Percentiles rank a stretch among this genome's conserved stretches.
These are phyloP conservation scores for Siniperca chuatsi DNA, from an alignment of 2,113 vertebrate species.

Conservation along the genomic window DNA sequence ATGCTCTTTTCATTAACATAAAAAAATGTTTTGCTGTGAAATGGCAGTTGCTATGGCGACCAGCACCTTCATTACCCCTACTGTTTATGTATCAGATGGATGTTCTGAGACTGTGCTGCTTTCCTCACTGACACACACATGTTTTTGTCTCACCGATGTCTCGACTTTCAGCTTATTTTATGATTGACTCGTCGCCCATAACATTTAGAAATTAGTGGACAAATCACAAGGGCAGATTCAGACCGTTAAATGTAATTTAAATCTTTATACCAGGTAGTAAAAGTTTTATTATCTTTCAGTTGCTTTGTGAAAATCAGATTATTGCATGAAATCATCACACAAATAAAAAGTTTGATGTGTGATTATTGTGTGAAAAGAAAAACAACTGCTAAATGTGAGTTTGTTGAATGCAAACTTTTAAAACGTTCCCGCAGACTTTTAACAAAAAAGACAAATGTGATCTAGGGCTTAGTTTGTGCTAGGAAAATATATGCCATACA, in stretches of 20 bases:
- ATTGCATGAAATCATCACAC: too few relatives aligned
- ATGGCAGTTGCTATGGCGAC: conserved; percentile 38
- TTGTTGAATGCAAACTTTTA: too few relatives aligned
- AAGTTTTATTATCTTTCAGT: neutral
- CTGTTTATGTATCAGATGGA: neutral
- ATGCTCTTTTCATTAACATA: conserved; percentile 19
- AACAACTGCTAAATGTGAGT: too few relatives aligned
- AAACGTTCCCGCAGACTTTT: too few relatives aligned
- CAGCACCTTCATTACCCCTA: neutral
- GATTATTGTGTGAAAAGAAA: too few relatives aligned
- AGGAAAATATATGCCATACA: too few relatives aligned
- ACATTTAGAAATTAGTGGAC: neutral
- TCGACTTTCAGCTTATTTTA: neutral
- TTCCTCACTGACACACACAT: neutral
- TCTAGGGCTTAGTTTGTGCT: too few relatives aligned
- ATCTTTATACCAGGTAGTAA: neutral
- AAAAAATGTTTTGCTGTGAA: conserved; percentile 8
- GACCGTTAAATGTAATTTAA: neutral
- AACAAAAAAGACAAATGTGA: too few relatives aligned
- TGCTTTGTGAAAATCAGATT: neutral
- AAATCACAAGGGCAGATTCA: neutral
- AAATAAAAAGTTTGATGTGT: neutral
- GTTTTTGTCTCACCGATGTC: neutral
- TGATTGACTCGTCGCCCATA: neutral
- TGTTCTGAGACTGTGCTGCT: neutral